Conservation (phyloP, 2,113 vertebrate genomes). For the Psilopsiagon aymara region DNA sequence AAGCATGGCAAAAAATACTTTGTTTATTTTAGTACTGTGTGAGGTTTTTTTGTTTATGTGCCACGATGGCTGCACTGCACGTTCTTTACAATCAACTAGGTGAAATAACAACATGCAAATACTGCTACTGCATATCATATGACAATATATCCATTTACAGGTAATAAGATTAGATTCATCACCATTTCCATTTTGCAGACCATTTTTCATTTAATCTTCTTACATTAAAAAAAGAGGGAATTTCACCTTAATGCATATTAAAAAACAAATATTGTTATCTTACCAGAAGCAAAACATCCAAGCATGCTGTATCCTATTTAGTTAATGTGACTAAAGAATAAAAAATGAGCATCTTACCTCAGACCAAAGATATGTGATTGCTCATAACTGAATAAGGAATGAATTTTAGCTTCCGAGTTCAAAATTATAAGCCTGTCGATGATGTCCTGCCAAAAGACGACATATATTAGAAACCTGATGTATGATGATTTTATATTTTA, state of each 20-base stretch:
- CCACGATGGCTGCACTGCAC: background rate
- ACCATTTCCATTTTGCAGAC: background rate
- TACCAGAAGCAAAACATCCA: background rate
- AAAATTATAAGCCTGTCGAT: conserved; percentile 92
- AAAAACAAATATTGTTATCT: conserved; percentile 10
- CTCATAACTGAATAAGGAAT: conserved; percentile 93
- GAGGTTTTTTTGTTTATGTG: background rate
- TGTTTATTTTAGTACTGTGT: background rate
- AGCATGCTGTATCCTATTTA: background rate
- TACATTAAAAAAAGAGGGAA: background rate
- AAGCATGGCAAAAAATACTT: background rate
- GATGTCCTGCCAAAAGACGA: conserved; percentile 82
- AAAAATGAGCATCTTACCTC: conserved; percentile 82
- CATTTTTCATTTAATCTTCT: conserved; percentile 15
- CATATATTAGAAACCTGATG: background rate
- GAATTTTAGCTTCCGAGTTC: conserved; percentile 93
- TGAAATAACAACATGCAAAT: background rate
- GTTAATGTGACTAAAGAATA: conserved; percentile 15
- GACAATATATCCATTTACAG: background rate
- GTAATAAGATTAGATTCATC: background rate
- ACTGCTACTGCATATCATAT: background rate
- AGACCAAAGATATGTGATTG: conserved; percentile 94
- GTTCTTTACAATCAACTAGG: background rate
- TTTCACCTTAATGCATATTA: conserved; percentile 10
- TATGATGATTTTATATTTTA: background rate